Conservation (phyloP, 1,140 invertebrate genomes). For the Hypothenemus hampei region DNA sequence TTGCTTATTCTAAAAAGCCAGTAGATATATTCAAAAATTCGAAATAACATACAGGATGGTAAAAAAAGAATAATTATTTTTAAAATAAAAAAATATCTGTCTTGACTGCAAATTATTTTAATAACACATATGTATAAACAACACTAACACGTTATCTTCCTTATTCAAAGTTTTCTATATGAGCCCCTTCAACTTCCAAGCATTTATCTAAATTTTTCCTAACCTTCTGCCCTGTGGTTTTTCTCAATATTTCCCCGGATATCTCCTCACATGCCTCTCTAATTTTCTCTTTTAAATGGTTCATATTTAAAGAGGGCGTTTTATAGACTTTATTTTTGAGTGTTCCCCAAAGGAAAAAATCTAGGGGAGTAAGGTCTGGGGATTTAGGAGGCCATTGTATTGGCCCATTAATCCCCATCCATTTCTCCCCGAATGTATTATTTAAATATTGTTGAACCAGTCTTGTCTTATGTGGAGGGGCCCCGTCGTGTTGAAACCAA, state of each 20-base stretch:
- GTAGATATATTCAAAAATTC: no score
- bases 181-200: background rate
- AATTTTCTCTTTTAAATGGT: background rate
- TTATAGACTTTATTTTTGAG: conserved; percentile 2
- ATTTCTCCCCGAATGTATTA: background rate
- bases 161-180: no score
- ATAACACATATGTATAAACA: no score
- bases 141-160: no score
- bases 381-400: conserved; percentile 3
- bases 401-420: conserved; percentile 11
- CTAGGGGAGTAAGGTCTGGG: background rate
- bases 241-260: background rate
- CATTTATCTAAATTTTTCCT: background rate
- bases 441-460: conserved; percentile 2
- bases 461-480: conserved; percentile 6
- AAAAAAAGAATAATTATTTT: no score
- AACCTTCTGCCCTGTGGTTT: background rate
- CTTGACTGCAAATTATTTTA: no score
- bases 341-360: background rate
- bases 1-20: no score
- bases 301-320: background rate
- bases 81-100: no score
- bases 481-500: conserved; percentile 8
- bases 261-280: background rate
- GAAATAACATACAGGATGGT: no score